phyloP scores from a whole-genome alignment of 2,888 invertebrate genomes.

The Eupithecia pulchellata region DNA sequence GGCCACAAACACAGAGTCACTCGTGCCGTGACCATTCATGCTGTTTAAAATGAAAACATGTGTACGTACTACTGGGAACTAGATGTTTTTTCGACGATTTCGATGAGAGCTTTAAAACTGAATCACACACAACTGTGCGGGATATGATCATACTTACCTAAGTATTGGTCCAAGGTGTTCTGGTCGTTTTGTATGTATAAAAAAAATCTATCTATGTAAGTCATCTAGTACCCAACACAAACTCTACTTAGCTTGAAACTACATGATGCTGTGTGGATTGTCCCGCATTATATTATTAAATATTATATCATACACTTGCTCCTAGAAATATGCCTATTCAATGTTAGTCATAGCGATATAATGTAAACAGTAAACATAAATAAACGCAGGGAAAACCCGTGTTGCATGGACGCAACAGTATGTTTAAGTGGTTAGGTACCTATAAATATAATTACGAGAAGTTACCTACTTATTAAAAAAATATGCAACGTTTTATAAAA shows the following conservation, averaged over 20 bases:
- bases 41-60: slow-evolving; percentile 33
- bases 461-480: not conserved
- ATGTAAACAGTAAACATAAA: slow-evolving; percentile 22
- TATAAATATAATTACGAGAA: not conserved
- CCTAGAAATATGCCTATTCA: slow-evolving; percentile 15
- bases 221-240: too few species aligned
- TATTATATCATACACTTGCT: too few species aligned
- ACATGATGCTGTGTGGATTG: too few species aligned
- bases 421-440: too few species aligned
- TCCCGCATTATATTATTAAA: too few species aligned
- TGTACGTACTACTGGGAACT: slow-evolving; percentile 17
- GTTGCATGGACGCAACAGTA: not conserved
- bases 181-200: too few species aligned
- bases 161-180: too few species aligned
- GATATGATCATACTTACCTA: too few species aligned
- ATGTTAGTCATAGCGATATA: slow-evolving; percentile 11
- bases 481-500: not conserved
- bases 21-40: slow-evolving; percentile 29
- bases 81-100: slow-evolving; percentile 7
- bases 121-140: not conserved
- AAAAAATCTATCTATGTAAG: too few species aligned
- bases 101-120: slow-evolving; percentile 12
- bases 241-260: too few species aligned
- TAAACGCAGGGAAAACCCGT: slow-evolving; percentile 17
- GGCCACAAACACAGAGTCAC: slow-evolving; percentile 50